Conservation (phyloP, 2,113 vertebrate species). For the Brevimyrus niger region DNA sequence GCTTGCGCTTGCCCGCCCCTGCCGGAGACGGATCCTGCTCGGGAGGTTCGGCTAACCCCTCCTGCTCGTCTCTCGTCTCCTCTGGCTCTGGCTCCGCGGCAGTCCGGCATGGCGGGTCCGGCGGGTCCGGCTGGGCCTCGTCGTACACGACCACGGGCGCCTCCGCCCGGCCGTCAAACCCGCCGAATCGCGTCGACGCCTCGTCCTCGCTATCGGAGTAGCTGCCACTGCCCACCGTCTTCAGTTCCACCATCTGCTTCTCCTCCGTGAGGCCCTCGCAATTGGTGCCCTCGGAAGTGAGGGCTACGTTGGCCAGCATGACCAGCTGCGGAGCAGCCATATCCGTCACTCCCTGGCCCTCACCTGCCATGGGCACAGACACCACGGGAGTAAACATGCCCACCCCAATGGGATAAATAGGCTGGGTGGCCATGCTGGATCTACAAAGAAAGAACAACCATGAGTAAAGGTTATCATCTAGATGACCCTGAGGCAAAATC, state of each 20-base stretch:
- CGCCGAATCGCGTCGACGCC: slow-evolving; percentile 58
- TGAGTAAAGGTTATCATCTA: background rate
- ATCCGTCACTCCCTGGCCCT: slow-evolving; percentile 69
- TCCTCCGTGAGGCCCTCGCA: slow-evolving; percentile 73
- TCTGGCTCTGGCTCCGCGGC: background rate
- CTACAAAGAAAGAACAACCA: slow-evolving; percentile 26
- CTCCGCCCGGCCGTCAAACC: slow-evolving; percentile 42
- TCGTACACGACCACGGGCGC: slow-evolving; percentile 41
- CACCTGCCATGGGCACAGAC: slow-evolving; percentile 63
- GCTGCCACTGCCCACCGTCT: slow-evolving; percentile 72
- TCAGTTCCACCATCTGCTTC: slow-evolving; percentile 90
- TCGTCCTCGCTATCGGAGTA: slow-evolving; percentile 91
- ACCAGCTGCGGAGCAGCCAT: slow-evolving; percentile 87
- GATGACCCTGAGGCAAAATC: background rate
- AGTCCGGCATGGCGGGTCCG: rapidly evolving
- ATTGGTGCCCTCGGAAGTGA: slow-evolving; percentile 66
- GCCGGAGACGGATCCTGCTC: background rate
- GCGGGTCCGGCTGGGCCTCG: slow-evolving; percentile 13
- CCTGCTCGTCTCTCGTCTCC: slow-evolving; percentile 5
- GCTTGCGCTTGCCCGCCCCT: slow-evolving; percentile 40
- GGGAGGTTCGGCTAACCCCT: background rate
- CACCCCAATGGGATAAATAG: slow-evolving; percentile 67
- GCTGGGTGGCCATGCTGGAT: slow-evolving; percentile 74
- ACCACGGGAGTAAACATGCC: slow-evolving; percentile 64
- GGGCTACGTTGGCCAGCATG: slow-evolving; percentile 90